These are phyloP conservation scores for Ennomos quercinarius DNA, from an alignment of 2,888 invertebrate species.

Conservation along the genomic window DNA sequence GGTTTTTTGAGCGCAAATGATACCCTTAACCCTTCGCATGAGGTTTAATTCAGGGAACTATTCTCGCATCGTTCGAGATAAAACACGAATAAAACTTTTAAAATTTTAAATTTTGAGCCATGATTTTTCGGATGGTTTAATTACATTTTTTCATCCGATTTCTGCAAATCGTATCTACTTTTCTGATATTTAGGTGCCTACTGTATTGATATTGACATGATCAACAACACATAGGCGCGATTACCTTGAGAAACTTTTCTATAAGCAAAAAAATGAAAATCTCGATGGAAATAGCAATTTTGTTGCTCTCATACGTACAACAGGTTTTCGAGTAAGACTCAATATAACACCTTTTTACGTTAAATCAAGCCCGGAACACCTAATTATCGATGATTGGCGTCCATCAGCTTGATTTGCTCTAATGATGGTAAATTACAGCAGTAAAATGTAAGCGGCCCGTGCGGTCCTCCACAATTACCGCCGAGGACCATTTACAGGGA, in stretches of 20 bases:
- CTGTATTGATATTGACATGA: no score
- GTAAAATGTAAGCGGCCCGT: slow-evolving; percentile 61
- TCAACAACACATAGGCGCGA: no score
- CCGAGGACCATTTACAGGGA: slow-evolving; percentile 54
- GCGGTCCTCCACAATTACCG: slow-evolving; percentile 59
- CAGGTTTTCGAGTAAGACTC: slow-evolving; percentile 47
- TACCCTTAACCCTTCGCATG: slow-evolving; percentile 53
- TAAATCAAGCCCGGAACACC: slow-evolving; percentile 68
- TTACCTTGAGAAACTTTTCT: no score
- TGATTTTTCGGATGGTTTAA: no score
- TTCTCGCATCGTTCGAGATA: no score
- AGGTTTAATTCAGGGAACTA: slow-evolving; percentile 57
- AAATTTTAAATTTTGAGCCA: no score
- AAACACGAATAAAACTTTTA: no score
- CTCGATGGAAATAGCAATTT: no score
- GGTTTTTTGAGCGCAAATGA: slow-evolving; percentile 65
- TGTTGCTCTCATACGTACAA: slow-evolving; percentile 29
- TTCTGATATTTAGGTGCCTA: no score
- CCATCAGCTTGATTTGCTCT: slow-evolving; percentile 73
- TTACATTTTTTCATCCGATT: no score
- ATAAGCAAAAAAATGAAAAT: no score
- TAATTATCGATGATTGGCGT: slow-evolving; percentile 77
- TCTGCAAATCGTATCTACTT: no score
- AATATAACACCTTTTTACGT: slow-evolving; percentile 79
- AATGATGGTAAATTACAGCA: slow-evolving; percentile 77